Percentiles rank a stretch among this genome's conserved stretches.
phyloP scores from a whole-genome alignment of 2,888 invertebrate species.

The Disparrhopalites patrizii region DNA sequence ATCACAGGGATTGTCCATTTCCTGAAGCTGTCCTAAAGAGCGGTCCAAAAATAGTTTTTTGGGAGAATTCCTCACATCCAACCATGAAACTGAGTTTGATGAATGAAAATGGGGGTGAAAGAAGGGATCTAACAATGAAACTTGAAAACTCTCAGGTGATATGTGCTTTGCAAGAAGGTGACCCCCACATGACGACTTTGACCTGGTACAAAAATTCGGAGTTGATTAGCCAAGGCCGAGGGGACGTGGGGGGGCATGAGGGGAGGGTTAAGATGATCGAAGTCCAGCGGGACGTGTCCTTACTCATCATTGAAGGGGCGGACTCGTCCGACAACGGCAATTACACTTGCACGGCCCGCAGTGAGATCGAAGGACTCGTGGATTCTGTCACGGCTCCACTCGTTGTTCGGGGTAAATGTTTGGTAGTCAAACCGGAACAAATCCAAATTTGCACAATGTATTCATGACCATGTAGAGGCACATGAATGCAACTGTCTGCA shows the following conservation, averaged over 20 bases:
- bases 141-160: conserved; percentile 54
- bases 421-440: too few species aligned
- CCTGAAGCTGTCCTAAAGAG: too few species aligned
- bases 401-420: conserved; percentile 54
- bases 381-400: conserved; percentile 50
- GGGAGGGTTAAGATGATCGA: conserved; percentile 20
- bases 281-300: conserved; percentile 33
- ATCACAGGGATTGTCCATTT: too few species aligned
- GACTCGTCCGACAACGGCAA: conserved; percentile 50
- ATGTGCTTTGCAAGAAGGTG: conserved; percentile 57
- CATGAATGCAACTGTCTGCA: too few species aligned
- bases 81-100: too few species aligned
- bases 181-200: conserved; percentile 56
- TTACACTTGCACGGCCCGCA: conserved; percentile 50
- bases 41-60: too few species aligned
- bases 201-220: conserved; percentile 55
- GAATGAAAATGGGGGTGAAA: too few species aligned
- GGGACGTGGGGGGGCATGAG: not conserved
- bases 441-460: too few species aligned
- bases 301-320: conserved; percentile 50
- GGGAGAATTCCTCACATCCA: too few species aligned
- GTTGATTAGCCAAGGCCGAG: not conserved
- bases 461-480: too few species aligned
- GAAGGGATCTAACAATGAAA: too few species aligned
- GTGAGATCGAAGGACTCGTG: conserved; percentile 49